A percentile compares a stretch with the other conserved stretches of the same genome.
phyloP scores from a whole-genome alignment of 2,113 vertebrate species.

The Pteronura brasiliensis region DNA sequence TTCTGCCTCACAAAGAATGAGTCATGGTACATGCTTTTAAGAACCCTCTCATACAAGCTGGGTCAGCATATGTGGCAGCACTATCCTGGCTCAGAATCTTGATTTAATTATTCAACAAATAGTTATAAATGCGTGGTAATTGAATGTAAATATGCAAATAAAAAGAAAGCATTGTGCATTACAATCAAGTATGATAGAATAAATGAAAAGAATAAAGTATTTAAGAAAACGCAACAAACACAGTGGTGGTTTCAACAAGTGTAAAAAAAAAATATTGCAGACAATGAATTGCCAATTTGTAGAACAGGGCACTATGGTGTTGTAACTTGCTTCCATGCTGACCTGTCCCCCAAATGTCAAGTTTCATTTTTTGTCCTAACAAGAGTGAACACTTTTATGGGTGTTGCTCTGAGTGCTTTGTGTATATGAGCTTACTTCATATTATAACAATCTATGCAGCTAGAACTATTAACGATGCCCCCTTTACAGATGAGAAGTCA shows the following conservation, averaged over 20 bases:
- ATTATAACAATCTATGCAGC: accelerated
- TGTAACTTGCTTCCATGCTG: neutral
- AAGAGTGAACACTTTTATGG: neutral
- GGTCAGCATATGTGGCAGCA: neutral
- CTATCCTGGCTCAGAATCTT: neutral
- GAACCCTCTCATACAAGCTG: neutral
- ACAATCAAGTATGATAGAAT: neutral
- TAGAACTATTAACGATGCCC: neutral
- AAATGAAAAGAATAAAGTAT: neutral
- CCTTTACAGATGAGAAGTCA: neutral
- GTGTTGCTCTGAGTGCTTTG: neutral
- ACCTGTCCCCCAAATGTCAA: neutral
- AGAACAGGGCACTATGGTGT: neutral
- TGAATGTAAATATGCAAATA: neutral
- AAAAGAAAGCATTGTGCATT: neutral
- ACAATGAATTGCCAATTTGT: neutral
- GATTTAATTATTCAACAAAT: neutral
- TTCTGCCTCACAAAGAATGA: neutral
- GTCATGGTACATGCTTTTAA: neutral
- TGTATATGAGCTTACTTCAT: neutral
- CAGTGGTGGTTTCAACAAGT: neutral
- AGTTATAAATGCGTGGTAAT: neutral
- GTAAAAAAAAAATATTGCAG: neutral
- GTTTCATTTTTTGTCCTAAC: neutral
- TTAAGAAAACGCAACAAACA: neutral